Evolutionary conservation across 1,140 invertebrate species (phyloP).

Genomic region (Drosophila arawakana): DNA sequence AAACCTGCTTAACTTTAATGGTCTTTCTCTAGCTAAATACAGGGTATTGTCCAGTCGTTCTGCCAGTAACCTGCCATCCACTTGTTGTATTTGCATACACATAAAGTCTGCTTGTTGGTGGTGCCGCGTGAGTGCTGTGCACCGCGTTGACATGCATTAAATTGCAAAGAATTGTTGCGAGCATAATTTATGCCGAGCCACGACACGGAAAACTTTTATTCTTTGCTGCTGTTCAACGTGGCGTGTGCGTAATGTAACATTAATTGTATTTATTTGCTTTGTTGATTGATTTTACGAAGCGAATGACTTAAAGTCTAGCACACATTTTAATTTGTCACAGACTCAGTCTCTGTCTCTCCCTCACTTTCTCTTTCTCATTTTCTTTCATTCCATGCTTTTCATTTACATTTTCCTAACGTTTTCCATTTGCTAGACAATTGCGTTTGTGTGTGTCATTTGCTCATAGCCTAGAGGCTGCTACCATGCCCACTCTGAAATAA

Average conservation of each 20-base stretch:
- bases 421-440: slow-evolving; percentile 60
- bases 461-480: slow-evolving; percentile 39
- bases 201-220: not conserved
- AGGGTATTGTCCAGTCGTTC: slow-evolving; percentile 4
- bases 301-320: slow-evolving; percentile 7
- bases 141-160: slow-evolving; percentile 70
- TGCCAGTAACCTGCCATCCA: not conserved
- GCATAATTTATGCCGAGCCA: slow-evolving; percentile 57
- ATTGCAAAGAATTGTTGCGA: slow-evolving; percentile 60
- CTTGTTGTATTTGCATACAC: slow-evolving; percentile 24
- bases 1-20: too few relatives aligned
- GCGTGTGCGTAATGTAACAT: slow-evolving; percentile 77
- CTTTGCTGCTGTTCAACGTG: slow-evolving; percentile 29
- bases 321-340: slow-evolving; percentile 40
- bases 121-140: slow-evolving; percentile 21
- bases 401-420: slow-evolving; percentile 44
- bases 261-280: slow-evolving; percentile 81
- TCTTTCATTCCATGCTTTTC: not conserved
- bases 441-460: slow-evolving; percentile 61
- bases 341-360: not conserved
- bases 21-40: too few relatives aligned
- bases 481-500: slow-evolving; percentile 56
- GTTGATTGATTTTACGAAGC: slow-evolving; percentile 68
- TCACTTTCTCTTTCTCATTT: not conserved
- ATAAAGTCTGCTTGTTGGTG: slow-evolving; percentile 15